Evolutionary conservation across 2,888 invertebrate species (phyloP).

Genomic region (Phaonia tiefii): DNA sequence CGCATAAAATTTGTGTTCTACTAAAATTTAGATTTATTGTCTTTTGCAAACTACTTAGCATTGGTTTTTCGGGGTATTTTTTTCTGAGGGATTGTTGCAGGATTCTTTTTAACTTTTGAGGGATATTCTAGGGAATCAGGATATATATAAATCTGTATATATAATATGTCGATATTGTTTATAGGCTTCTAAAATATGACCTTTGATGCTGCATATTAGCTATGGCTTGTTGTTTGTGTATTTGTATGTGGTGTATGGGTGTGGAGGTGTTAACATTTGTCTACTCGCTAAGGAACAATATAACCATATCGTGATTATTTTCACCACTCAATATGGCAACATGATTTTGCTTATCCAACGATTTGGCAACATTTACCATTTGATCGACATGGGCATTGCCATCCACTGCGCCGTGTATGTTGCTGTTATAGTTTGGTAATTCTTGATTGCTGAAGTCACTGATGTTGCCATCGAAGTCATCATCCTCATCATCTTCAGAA

Average conservation of each 20-base stretch:
- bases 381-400: neutral
- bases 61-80: neutral
- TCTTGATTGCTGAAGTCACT: constrained; percentile 31
- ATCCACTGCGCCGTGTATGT: neutral
- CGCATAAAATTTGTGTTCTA: neutral
- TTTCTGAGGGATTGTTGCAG: neutral
- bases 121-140: neutral
- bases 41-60: constrained; percentile 31
- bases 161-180: too few relatives aligned
- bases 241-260: neutral
- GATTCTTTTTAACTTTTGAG: neutral
- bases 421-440: constrained; percentile 38
- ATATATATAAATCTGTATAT: too few relatives aligned
- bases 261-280: neutral
- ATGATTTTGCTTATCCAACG: constrained; percentile 53
- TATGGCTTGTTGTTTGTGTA: neutral
- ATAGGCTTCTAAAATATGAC: too few relatives aligned
- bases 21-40: constrained; percentile 38
- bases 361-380: constrained; percentile 21
- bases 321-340: constrained; percentile 65
- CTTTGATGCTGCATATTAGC: too few relatives aligned
- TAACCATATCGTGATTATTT: constrained; percentile 68
- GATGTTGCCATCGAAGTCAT: constrained; percentile 5
- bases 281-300: constrained; percentile 69
- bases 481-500: constrained; percentile 28